Base-by-base conservation (phyloP, 2,113 vertebrate species). In the Chionomys nivalis region DNA sequence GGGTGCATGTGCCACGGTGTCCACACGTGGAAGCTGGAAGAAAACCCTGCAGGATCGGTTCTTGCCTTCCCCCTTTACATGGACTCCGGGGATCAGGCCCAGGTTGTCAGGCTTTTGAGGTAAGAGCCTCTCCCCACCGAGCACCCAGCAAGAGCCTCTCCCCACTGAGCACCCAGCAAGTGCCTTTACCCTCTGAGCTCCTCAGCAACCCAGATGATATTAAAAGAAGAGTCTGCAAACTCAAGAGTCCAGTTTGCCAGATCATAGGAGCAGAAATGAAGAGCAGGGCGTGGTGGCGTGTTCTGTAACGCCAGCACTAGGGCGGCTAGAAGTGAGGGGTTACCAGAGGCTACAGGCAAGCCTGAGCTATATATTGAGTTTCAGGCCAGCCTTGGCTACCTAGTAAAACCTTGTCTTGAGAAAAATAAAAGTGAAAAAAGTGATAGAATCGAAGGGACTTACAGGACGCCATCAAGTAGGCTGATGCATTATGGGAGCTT, bases 241-340 rank as follows among this genome's bases (percentile, higher is more conserved):
- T 82, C n/a, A 26, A 26, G 12, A 82, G 91, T 8, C 85, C 83
- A 24, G 73, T 47, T 90, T 66, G 82, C 39, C 82, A 58, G 36
- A 17, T 66, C n/a, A 97, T 39, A 83, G 23, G 19, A 75, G 76
- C 36, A 94, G 55, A 87, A 96, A 61, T 44, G 19, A 90, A 65
- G 44, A 49, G 21, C 19, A 66, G 17, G 63, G 23, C 33, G 0
- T 28, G 36, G 19, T 11, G 19, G 78, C 4, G 1, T 36, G 17
- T 49, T 10, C 31, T 65, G 16, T 70, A 47, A 26, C 33, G 0
- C 3, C 65, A 49, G 11, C 44, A n/a, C 65, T 70, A 4, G 31
- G 19, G 44, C 14, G 1, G 21, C 36, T 58, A 70, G 44, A 70
- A 42, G 4, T 6, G 16, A 44, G 42, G 0, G 7, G 12, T n/a